These are phyloP conservation scores for Athetis lepigone DNA, from an alignment of 2,888 invertebrate species.

Conservation along the genomic window DNA sequence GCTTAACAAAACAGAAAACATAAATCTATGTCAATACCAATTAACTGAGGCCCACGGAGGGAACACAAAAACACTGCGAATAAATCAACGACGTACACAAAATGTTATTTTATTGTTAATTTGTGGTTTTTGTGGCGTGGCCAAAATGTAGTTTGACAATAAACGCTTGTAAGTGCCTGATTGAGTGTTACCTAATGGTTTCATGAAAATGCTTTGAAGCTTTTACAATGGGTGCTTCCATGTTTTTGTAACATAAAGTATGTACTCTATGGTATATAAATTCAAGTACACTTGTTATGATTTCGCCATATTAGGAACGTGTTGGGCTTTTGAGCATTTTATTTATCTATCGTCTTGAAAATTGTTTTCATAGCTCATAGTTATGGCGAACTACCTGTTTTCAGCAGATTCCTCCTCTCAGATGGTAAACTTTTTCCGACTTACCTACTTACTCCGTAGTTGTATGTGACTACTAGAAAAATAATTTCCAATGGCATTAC, in stretches of 20 bases:
- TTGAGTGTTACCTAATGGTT: neutral
- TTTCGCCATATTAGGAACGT: neutral
- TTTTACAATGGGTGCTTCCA: neutral
- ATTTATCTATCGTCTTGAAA: too few relatives aligned
- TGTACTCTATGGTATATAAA: too few relatives aligned
- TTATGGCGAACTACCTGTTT: too few relatives aligned
- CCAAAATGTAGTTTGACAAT: slow-evolving; percentile 19
- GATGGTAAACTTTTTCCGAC: too few relatives aligned
- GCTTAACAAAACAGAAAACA: slow-evolving; percentile 70
- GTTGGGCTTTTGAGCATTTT: neutral
- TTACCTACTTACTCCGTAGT: too few relatives aligned
- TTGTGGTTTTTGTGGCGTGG: slow-evolving; percentile 39
- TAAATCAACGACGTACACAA: slow-evolving; percentile 60
- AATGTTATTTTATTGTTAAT: slow-evolving; percentile 60
- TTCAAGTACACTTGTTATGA: neutral
- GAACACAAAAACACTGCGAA: slow-evolving; percentile 61
- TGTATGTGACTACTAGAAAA: too few relatives aligned
- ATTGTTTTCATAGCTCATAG: too few relatives aligned
- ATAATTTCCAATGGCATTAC: too few relatives aligned
- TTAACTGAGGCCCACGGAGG: slow-evolving; percentile 70
- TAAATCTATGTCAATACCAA: slow-evolving; percentile 80
- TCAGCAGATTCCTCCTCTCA: too few relatives aligned
- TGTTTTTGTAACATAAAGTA: neutral
- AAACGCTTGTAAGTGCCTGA: slow-evolving; percentile 6
- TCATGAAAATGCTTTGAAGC: neutral